Percentiles rank a stretch among this genome's conserved stretches.
Evolutionary conservation across 2,888 invertebrate species (phyloP).

Genomic region (Oligia latruncula): DNA sequence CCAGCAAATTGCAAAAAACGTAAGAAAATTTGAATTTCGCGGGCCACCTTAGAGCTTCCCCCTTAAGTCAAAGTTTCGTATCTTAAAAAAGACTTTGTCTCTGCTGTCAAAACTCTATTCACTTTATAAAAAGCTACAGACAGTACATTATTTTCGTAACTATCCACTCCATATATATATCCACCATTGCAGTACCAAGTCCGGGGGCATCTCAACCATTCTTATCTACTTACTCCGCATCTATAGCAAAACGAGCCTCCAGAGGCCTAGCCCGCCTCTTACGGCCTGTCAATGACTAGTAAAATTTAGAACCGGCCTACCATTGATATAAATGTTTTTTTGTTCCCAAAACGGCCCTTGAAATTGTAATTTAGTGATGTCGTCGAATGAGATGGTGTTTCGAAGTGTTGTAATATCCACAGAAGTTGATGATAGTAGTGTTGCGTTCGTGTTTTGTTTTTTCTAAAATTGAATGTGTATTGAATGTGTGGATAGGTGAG

Average conservation of each 20-base stretch:
- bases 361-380: slow-evolving; percentile 88
- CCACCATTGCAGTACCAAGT: slow-evolving; percentile 62
- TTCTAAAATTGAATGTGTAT: slow-evolving; percentile 15
- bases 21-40: too few relatives aligned
- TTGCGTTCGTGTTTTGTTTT: slow-evolving; percentile 28
- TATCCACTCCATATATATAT: slow-evolving; percentile 71
- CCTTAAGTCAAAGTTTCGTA: too few relatives aligned
- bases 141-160: slow-evolving; percentile 5
- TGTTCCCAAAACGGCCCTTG: slow-evolving; percentile 89
- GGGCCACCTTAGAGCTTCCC: too few relatives aligned
- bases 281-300: slow-evolving; percentile 90
- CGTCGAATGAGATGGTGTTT: slow-evolving; percentile 77
- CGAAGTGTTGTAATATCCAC: slow-evolving; percentile 70
- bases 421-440: slow-evolving; percentile 45
- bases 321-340: slow-evolving; percentile 90
- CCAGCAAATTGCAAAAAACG: too few relatives aligned
- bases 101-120: neutral
- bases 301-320: slow-evolving; percentile 88
- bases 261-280: slow-evolving; percentile 83
- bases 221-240: slow-evolving; percentile 86
- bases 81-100: too few relatives aligned
- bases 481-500: neutral
- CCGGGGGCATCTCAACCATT: slow-evolving; percentile 82
- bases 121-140: neutral
- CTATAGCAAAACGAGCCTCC: slow-evolving; percentile 84